Base-by-base conservation (phyloP, 2,113 vertebrate genomes). In the Solenodon paradoxus region DNA sequence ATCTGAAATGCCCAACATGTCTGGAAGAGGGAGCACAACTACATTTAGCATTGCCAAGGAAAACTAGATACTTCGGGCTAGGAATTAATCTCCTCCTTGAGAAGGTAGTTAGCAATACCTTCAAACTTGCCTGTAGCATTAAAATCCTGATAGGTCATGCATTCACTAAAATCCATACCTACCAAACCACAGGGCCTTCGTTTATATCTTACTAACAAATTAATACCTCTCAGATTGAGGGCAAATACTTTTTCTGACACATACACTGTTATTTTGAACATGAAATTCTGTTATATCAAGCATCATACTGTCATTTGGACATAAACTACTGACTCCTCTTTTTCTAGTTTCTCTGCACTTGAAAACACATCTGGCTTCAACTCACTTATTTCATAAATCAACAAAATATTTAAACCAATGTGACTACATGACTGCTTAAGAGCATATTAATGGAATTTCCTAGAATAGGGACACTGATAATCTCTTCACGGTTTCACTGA, bases 11-110 rank as follows among this genome's bases (percentile, higher is more conserved):
- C 96, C 95, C 96, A 90, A 51, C 9, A 42, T 96, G 92, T 97
- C 97, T 96, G 92, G 69, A 68, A 92, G 87, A 95, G 72, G 57
- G 66, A 96, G 59, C 84, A 95, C 95, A 90, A 69, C 95, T 78
- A 88, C 92, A 97, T 97, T 95, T 95, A 97, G 95, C 77, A 96
- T 77, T 95, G 97, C 96, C 97, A 92, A 84, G 94, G 77, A 96
- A 97, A 97, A 92, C 90, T 74, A 96, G 96, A 93, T 69, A 97
- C 97, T 97, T 86, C 77, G 0, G 96, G 96, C 94, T 95, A 96
- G 92, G 94, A 96, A 97, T 97, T 96, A 97, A 97, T 97, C 96
- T 97, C 95, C 75, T 97, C 77, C 77, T 96, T 45, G 84, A 95
- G 95, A 97, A 96, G 90, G 92, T 88, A 92, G 80, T 95, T 96